Percentiles rank a stretch among this genome's conserved stretches.
Conservation (phyloP, 2,113 vertebrate species). For the Electrona antarctica region DNA sequence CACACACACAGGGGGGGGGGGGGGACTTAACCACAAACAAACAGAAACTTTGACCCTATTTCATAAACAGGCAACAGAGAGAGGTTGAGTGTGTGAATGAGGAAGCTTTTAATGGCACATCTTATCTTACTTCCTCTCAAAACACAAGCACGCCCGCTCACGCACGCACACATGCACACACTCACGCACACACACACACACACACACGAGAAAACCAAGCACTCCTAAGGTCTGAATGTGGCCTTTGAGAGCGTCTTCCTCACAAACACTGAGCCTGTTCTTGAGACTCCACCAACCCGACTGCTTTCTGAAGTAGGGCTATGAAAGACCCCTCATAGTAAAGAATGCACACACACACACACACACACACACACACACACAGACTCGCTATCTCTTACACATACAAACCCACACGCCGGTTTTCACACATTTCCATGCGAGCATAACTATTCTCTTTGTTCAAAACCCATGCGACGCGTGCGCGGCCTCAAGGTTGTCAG, state of each 20-base stretch:
- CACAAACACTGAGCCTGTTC: slow-evolving; percentile 19
- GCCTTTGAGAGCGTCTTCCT: slow-evolving; percentile 49
- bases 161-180: slow-evolving; percentile 8
- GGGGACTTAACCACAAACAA: slow-evolving; percentile 9
- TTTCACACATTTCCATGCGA: too few relatives aligned
- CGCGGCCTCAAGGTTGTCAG: too few relatives aligned
- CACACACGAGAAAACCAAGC: slow-evolving; percentile 29
- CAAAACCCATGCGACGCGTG: too few relatives aligned
- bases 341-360: background rate
- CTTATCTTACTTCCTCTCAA: slow-evolving; percentile 65
- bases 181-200: background rate
- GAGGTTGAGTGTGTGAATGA: slow-evolving; percentile 30
- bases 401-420: too few relatives aligned
- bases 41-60: slow-evolving; percentile 34
- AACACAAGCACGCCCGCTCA: too few relatives aligned
- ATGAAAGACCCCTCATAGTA: slow-evolving; percentile 46
- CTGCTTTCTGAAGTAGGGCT: slow-evolving; percentile 55
- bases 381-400: too few relatives aligned
- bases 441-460: too few relatives aligned
- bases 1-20: background rate
- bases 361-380: background rate
- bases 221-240: slow-evolving; percentile 48
- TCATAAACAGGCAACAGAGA: slow-evolving; percentile 58
- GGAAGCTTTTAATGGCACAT: slow-evolving; percentile 62
- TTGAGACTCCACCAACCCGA: slow-evolving; percentile 40